Evolutionary conservation across 2,888 invertebrate species (phyloP).

Genomic region (Lasioglossum marginatum): DNA sequence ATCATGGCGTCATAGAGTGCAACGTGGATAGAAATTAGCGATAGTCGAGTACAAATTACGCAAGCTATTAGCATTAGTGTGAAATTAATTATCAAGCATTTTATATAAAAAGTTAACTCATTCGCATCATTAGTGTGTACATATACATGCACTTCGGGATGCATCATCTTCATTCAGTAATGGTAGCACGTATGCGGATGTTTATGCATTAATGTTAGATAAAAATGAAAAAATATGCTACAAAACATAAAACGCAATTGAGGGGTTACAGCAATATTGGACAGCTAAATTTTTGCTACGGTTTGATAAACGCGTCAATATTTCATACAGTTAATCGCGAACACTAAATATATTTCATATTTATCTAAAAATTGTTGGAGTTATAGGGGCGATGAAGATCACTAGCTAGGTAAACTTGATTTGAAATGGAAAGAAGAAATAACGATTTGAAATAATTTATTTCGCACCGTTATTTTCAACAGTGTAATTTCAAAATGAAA

Average conservation of each 20-base stretch:
- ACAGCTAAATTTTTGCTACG: background rate
- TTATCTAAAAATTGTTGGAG: too few species aligned
- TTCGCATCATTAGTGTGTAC: background rate
- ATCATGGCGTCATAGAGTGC: background rate
- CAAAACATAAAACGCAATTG: too few species aligned
- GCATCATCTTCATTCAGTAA: background rate
- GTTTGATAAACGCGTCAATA: too few species aligned
- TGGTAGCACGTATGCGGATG: background rate
- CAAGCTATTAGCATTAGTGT: slow-evolving; percentile 37
- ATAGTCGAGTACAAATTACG: slow-evolving; percentile 7
- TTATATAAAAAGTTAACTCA: background rate
- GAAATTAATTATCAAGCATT: background rate
- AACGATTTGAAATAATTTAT: too few species aligned
- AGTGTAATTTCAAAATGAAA: too few species aligned
- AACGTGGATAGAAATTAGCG: slow-evolving; percentile 20
- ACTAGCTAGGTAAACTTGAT: too few species aligned
- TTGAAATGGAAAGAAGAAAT: too few species aligned
- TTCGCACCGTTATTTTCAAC: too few species aligned
- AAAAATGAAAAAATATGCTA: background rate
- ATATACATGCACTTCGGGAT: background rate
- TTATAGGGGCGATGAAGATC: too few species aligned
- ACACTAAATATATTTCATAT: too few species aligned
- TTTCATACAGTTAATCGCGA: too few species aligned
- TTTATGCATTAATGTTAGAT: background rate
- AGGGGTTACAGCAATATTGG: background rate